A percentile compares a stretch with the other conserved stretches of the same genome.
phyloP scores from a whole-genome alignment of 53 echinoderm and acorn worm species.

The Echinometra lucunter region DNA sequence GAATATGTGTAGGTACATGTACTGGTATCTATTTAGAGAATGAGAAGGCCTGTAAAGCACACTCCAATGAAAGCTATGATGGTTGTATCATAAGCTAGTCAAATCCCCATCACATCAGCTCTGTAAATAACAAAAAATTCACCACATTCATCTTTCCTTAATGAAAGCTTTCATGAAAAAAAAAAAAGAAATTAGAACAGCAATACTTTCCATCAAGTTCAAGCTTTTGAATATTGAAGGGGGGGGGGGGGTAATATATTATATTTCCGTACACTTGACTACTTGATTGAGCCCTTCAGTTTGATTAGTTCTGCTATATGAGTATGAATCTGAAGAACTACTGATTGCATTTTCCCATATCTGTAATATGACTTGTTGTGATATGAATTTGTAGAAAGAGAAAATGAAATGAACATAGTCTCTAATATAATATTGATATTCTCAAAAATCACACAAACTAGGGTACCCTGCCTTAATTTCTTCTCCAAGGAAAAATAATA shows the following conservation, averaged over 20 bases:
- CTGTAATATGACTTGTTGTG: not conserved
- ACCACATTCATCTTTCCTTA: not conserved
- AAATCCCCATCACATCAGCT: not conserved
- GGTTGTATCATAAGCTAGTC: not conserved
- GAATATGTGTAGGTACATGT: too few relatives aligned
- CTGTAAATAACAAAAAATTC: not conserved
- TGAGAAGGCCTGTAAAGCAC: not conserved
- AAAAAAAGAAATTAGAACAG: too few relatives aligned
- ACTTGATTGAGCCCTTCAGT: too few relatives aligned
- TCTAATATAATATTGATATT: not conserved
- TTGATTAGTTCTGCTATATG: too few relatives aligned
- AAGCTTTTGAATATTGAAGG: too few relatives aligned
- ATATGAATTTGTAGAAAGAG: not conserved
- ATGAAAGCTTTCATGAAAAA: too few relatives aligned
- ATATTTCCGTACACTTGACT: too few relatives aligned
- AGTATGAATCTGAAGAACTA: too few relatives aligned
- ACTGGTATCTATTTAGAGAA: not conserved
- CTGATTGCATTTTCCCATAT: too few relatives aligned
- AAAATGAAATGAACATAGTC: not conserved
- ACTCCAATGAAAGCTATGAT: not conserved
- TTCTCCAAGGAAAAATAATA: too few relatives aligned
- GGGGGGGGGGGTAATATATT: too few relatives aligned
- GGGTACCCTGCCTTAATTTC: not conserved
- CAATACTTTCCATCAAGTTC: too few relatives aligned
- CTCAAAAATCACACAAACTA: not conserved